Percentiles rank a stretch among this genome's conserved stretches.
Evolutionary conservation across 2,113 vertebrate genomes (phyloP).

Genomic region (Lutjanus erythropterus): DNA sequence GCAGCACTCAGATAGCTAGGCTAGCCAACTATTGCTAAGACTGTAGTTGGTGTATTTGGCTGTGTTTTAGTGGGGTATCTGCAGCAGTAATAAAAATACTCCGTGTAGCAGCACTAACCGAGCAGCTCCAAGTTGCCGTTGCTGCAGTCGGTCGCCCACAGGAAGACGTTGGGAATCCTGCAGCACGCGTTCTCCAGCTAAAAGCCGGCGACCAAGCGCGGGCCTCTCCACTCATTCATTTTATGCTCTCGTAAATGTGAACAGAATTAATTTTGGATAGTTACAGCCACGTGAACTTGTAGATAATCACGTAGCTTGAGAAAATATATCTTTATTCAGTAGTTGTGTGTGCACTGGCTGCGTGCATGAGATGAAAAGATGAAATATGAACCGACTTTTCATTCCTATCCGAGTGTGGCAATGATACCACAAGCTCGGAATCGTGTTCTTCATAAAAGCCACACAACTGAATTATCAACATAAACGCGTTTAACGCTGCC

Average conservation of each 20-base stretch:
- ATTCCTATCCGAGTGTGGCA: neutral
- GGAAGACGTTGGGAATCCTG: conserved; percentile 65
- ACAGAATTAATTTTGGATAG: neutral
- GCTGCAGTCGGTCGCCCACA: conserved; percentile 78
- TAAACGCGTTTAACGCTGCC: conserved; percentile 35
- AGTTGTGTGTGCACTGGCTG: neutral
- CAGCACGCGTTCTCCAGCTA: conserved; percentile 72
- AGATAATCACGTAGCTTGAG: neutral
- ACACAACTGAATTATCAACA: neutral
- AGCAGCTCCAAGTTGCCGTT: conserved; percentile 56
- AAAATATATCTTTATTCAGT: neutral
- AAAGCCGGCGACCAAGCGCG: conserved; percentile 67
- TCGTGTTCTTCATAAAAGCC: neutral
- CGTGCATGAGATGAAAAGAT: conserved; percentile 14
- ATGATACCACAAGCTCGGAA: neutral
- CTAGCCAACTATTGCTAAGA: conserved; percentile 21
- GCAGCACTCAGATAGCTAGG: conserved; percentile 5
- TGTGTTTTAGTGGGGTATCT: conserved; percentile 12
- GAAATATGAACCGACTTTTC: conserved; percentile 34
- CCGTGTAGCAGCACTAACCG: neutral
- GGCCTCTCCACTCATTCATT: conserved; percentile 75
- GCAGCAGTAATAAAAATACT: conserved; percentile 22
- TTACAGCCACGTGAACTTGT: conserved; percentile 10
- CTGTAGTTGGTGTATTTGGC: neutral
- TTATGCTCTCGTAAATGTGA: neutral